A percentile compares a stretch with the other conserved stretches of the same genome.
Conservation (phyloP, 2,797 vertebrate species). For the Malacoctenus gilli region DNA sequence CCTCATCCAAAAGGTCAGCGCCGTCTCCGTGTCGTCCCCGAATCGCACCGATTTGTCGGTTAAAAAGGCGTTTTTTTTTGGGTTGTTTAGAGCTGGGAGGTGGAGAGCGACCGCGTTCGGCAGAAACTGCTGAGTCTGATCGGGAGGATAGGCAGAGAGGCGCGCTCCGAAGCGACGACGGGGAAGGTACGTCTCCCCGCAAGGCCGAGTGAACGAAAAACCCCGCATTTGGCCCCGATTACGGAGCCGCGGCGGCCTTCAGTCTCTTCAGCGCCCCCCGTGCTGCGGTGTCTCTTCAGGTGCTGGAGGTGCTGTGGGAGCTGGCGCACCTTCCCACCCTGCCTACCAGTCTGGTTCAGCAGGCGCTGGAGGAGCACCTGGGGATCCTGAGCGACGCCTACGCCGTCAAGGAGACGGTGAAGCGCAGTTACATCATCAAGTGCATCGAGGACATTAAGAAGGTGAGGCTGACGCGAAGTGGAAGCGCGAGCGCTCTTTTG, state of each 20-base stretch:
- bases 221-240: too few species aligned
- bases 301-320: slow-evolving; percentile 97
- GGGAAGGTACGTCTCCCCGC: slow-evolving; percentile 88
- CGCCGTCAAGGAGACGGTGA: slow-evolving; percentile 94
- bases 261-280: too few species aligned
- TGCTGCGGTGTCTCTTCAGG: slow-evolving; percentile 73
- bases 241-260: too few species aligned
- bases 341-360: slow-evolving; percentile 93
- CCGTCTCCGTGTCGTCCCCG: background rate
- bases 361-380: slow-evolving; percentile 96
- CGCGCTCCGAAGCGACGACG: slow-evolving; percentile 94
- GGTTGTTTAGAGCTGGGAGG: slow-evolving; percentile 92
- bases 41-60: too few species aligned
- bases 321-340: slow-evolving; percentile 94
- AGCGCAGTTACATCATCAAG: slow-evolving; percentile 97
- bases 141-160: slow-evolving; percentile 94
- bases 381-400: slow-evolving; percentile 97
- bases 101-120: slow-evolving; percentile 92
- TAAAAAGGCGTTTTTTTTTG: slow-evolving; percentile 1
- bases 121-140: slow-evolving; percentile 97
- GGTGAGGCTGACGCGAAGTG: slow-evolving; percentile 82
- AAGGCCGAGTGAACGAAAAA: too few species aligned
- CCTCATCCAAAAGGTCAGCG: slow-evolving; percentile 94
- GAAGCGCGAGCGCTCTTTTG: too few species aligned
- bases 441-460: slow-evolving; percentile 99